Conservation (phyloP, 2,113 vertebrate genomes). For the Tauraco erythrolophus region DNA sequence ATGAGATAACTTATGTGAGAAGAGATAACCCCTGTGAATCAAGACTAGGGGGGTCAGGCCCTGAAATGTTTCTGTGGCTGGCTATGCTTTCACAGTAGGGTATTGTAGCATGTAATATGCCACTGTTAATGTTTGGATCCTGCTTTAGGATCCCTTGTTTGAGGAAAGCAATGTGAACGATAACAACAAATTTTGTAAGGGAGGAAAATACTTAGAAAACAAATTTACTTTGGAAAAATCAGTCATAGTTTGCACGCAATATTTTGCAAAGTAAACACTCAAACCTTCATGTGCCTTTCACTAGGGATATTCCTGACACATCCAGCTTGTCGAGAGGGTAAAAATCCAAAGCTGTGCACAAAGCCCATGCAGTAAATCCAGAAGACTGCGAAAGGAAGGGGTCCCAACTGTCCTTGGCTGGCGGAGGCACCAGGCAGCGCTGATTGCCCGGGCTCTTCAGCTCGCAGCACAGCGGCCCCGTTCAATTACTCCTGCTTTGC, state of each 20-base stretch:
- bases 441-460: accelerated
- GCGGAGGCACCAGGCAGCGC: background rate
- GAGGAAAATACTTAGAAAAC: background rate
- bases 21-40: background rate
- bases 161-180: background rate
- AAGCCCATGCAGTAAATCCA: background rate
- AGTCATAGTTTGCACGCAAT: background rate
- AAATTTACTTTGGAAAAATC: background rate
- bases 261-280: background rate
- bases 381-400: background rate
- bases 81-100: background rate
- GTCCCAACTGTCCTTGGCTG: background rate
- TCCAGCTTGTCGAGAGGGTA: background rate
- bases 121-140: background rate
- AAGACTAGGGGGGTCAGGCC: background rate
- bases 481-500: background rate
- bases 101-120: background rate
- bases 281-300: background rate
- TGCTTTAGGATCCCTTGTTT: background rate
- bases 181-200: background rate
- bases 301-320: background rate
- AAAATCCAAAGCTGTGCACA: background rate
- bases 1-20: background rate
- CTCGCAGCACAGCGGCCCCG: accelerated
- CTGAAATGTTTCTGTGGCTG: background rate